Evolutionary conservation across 2,797 vertebrate genomes (phyloP).

Genomic region (Lacerta agilis): DNA sequence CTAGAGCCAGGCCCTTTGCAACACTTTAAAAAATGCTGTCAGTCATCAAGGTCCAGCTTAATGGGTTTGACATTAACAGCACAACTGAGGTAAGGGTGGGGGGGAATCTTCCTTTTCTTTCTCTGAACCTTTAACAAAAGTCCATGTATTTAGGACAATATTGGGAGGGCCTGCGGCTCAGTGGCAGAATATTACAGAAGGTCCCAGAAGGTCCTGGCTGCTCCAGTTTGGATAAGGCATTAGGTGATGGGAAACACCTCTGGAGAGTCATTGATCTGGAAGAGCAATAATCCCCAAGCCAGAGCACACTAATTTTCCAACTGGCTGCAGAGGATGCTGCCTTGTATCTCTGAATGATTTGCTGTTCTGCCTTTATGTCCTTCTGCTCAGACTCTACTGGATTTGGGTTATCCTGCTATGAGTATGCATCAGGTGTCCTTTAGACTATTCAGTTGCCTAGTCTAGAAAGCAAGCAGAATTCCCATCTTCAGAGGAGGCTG

Average conservation of each 20-base stretch:
- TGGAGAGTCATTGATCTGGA: not conserved
- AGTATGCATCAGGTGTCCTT: not conserved
- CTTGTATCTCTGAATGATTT: not conserved
- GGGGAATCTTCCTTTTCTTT: not conserved
- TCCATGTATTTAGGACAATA: not conserved
- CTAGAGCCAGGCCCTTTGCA: constrained; percentile 40
- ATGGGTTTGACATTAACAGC: constrained; percentile 26
- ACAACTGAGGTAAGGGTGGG: constrained; percentile 31
- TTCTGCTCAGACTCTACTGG: not conserved
- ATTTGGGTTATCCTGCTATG: not conserved
- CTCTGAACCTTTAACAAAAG: constrained; percentile 4
- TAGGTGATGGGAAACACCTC: not conserved
- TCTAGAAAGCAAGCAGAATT: not conserved
- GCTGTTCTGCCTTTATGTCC: not conserved
- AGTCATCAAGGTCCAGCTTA: constrained; percentile 31
- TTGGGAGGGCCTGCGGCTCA: not conserved
- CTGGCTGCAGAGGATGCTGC: too few relatives aligned
- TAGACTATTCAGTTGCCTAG: not conserved
- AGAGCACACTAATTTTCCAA: not conserved
- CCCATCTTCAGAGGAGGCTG: not conserved
- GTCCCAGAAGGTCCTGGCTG: not conserved
- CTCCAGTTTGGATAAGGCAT: not conserved
- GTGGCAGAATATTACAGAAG: not conserved
- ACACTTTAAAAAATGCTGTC: constrained; percentile 36
- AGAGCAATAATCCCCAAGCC: not conserved